Evolutionary conservation across 2,113 vertebrate species (phyloP).

Genomic region (Corvus hawaiiensis): DNA sequence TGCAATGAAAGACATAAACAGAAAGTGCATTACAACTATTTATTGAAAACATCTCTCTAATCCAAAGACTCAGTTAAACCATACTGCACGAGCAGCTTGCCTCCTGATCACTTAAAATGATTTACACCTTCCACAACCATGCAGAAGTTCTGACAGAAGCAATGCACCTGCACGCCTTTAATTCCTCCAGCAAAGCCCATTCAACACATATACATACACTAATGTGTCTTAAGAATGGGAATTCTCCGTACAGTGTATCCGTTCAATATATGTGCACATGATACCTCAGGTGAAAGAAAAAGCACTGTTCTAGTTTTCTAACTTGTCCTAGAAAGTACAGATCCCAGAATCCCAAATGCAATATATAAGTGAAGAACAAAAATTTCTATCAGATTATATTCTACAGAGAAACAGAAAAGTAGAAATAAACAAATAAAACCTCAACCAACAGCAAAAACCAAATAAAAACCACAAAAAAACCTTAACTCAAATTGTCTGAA

Average conservation of each 20-base stretch:
- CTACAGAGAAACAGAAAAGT: not conserved
- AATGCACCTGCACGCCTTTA: not conserved
- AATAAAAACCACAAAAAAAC: not conserved
- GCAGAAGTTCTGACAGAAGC: not conserved
- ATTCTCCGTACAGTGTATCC: not conserved
- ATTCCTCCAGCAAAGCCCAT: not conserved
- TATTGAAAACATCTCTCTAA: not conserved
- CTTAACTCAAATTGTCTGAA: not conserved
- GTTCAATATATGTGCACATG: rapidly evolving
- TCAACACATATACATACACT: not conserved
- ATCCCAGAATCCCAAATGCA: not conserved
- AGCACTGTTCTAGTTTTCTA: not conserved
- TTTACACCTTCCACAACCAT: not conserved
- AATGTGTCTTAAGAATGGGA: not conserved
- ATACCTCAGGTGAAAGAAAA: not conserved
- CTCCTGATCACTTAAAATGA: not conserved
- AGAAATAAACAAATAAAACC: not conserved
- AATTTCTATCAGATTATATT: not conserved
- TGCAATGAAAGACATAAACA: not conserved
- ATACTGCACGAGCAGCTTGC: not conserved
- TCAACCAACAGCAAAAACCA: not conserved
- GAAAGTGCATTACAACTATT: not conserved
- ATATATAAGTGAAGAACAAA: not conserved
- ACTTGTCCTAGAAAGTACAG: not conserved
- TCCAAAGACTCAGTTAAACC: not conserved